A percentile compares a stretch with the other conserved stretches of the same genome.
Conservation (phyloP, 2,797 vertebrate species). For the Coranthus polyacanthus region DNA sequence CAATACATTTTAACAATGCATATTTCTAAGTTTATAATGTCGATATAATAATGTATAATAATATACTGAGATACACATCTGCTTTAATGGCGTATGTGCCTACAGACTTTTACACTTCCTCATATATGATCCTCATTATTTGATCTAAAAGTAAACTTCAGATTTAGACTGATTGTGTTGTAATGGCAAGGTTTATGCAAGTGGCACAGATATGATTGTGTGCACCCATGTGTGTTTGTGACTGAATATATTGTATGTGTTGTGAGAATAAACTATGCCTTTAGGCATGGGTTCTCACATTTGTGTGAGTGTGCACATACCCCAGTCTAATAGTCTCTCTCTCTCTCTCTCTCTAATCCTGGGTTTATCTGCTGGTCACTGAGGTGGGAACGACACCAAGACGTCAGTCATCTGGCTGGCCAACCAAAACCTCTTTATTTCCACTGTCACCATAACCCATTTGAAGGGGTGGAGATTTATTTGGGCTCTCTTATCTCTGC, state of each 20-base stretch:
- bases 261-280: background rate
- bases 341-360: constrained; percentile 71
- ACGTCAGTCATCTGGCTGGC: constrained; percentile 82
- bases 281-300: constrained; percentile 12
- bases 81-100: too few relatives aligned
- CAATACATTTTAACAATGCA: too few relatives aligned
- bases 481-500: constrained; percentile 85
- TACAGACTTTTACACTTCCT: too few relatives aligned
- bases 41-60: too few relatives aligned
- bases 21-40: too few relatives aligned
- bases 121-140: too few relatives aligned
- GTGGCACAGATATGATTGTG: background rate
- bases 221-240: constrained; percentile 16
- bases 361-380: constrained; percentile 80
- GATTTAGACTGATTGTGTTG: background rate
- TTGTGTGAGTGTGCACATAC: constrained; percentile 20
- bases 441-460: constrained; percentile 86
- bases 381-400: constrained; percentile 77
- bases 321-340: constrained; percentile 63
- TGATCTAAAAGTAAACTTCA: too few relatives aligned
- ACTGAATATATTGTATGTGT: background rate
- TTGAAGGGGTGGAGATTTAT: constrained; percentile 85
- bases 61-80: too few relatives aligned
- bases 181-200: constrained; percentile 4
- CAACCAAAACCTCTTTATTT: constrained; percentile 87